A percentile compares a stretch with the other conserved stretches of the same genome.
These are phyloP conservation scores for Micrasema minimum DNA, from an alignment of 1,140 invertebrate species.

Conservation along the genomic window DNA sequence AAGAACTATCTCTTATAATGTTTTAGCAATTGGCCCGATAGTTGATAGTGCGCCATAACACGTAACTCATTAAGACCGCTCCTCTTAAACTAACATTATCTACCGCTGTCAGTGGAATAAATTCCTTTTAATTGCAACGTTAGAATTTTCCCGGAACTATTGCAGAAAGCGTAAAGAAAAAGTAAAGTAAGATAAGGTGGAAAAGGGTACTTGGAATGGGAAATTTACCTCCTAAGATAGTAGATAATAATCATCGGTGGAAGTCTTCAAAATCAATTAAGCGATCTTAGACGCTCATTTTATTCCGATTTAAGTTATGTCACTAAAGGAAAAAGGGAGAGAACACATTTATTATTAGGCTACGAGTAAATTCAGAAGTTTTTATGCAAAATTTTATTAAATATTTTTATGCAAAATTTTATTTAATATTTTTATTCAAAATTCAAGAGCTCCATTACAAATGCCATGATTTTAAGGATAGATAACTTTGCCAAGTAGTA, in stretches of 20 bases:
- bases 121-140: conserved; percentile 27
- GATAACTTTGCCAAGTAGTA: no score
- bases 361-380: no score
- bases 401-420: no score
- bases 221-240: conserved; percentile 1
- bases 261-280: background rate
- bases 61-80: conserved; percentile 20
- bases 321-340: no score
- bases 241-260: conserved; percentile 11
- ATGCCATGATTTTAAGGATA: no score
- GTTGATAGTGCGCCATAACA: background rate
- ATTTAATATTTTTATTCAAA: no score
- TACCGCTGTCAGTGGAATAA: conserved; percentile 20
- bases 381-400: no score
- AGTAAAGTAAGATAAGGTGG: conserved; percentile 14
- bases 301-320: no score
- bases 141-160: conserved; percentile 15
- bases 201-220: background rate
- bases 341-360: no score
- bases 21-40: background rate
- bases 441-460: no score
- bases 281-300: no score
- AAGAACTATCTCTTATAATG: background rate
- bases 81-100: conserved; percentile 22
- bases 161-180: conserved; percentile 10